Evolutionary conservation across 2,113 vertebrate species (phyloP).

Genomic region (Phaethon lepturus): DNA sequence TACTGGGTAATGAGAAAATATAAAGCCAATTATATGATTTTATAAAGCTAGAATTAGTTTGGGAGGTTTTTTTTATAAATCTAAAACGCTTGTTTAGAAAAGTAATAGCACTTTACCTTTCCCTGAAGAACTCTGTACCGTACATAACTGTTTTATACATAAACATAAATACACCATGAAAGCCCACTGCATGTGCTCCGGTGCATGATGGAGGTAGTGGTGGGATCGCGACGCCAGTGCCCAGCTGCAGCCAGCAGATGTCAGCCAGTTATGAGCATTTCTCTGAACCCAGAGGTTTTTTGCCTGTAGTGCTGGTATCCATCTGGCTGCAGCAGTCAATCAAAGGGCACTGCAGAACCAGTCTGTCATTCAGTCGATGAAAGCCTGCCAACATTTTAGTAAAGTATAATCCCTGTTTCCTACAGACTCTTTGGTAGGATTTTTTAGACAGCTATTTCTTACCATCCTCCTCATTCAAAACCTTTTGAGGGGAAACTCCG

Average conservation of each 20-base stretch:
- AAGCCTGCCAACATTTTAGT: not conserved
- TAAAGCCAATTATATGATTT: conserved; percentile 47
- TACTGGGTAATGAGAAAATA: conserved; percentile 59
- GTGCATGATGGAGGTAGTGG: not conserved
- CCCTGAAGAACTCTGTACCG: not conserved
- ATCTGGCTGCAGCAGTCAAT: not conserved
- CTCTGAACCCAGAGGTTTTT: fast-evolving
- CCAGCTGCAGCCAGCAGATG: conserved; percentile 34
- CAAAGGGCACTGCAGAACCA: not conserved
- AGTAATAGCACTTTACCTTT: not conserved
- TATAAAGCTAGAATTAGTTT: conserved; percentile 30
- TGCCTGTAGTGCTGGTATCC: not conserved
- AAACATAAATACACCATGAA: not conserved
- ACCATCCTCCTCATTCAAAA: not conserved
- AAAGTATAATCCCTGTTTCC: not conserved
- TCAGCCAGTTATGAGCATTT: conserved; percentile 37
- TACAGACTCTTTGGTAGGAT: not conserved
- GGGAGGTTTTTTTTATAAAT: not conserved
- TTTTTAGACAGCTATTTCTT: not conserved
- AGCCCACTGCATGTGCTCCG: not conserved
- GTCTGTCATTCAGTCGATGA: not conserved
- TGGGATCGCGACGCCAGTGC: not conserved
- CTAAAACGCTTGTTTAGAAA: conserved; percentile 23
- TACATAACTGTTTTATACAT: not conserved
- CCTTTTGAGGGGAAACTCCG: not conserved